phyloP scores from a whole-genome alignment of 2,888 invertebrate genomes.

The Drosophila hamatofila region DNA sequence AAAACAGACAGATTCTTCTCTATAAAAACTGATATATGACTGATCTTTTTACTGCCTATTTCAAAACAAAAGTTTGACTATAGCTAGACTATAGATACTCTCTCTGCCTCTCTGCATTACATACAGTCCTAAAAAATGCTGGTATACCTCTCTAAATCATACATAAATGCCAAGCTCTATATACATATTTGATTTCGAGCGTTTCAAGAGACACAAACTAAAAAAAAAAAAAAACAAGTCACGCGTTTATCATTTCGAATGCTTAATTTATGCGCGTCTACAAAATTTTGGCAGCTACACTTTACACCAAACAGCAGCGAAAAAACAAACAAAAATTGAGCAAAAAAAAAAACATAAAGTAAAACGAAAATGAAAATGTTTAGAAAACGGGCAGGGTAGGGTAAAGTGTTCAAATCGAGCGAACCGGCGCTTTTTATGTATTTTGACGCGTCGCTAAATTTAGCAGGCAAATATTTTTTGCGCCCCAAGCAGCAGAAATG shows the following conservation, averaged over 20 bases:
- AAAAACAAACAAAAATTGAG: constrained; percentile 13
- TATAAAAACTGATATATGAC: neutral
- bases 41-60: neutral
- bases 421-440: constrained; percentile 60
- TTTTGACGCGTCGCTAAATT: constrained; percentile 78
- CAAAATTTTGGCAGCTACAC: constrained; percentile 64
- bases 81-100: neutral
- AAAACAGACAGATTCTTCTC: neutral
- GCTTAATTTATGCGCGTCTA: constrained; percentile 65
- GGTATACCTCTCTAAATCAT: neutral
- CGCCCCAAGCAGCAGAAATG: constrained; percentile 35
- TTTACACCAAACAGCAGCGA: constrained; percentile 48
- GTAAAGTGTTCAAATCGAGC: constrained; percentile 56
- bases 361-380: constrained; percentile 32
- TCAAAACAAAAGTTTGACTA: neutral
- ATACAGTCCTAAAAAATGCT: neutral
- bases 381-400: constrained; percentile 46
- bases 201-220: constrained; percentile 15
- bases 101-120: neutral
- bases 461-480: constrained; percentile 78
- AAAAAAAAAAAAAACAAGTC: constrained; percentile 41
- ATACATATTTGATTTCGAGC: constrained; percentile 56
- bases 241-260: constrained; percentile 61
- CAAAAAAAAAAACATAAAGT: constrained; percentile 4
- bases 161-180: constrained; percentile 25